Percentiles rank a stretch among this genome's conserved stretches.
phyloP scores from a whole-genome alignment of 2,113 vertebrate genomes.

The Tragelaphus scriptus region DNA sequence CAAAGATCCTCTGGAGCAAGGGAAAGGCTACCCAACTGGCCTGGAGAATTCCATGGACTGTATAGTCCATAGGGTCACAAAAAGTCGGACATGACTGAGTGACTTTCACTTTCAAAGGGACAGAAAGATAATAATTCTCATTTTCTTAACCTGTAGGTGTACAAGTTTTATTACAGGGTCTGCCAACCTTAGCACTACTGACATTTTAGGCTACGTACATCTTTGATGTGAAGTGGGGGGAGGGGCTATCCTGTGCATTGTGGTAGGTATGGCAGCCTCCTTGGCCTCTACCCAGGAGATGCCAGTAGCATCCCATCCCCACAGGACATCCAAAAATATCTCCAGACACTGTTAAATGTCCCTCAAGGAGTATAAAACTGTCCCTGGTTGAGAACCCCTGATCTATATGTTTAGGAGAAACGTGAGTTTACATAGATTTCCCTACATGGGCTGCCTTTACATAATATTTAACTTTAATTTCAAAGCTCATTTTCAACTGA shows the following conservation, averaged over 20 bases:
- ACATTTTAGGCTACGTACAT: not conserved
- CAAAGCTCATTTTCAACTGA: not conserved
- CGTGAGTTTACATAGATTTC: not conserved
- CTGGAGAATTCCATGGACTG: not conserved
- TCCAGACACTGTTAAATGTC: not conserved
- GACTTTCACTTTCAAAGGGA: not conserved
- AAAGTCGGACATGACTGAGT: not conserved
- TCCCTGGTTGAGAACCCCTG: not conserved
- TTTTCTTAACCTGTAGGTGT: not conserved
- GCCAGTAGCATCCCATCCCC: not conserved
- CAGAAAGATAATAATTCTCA: not conserved
- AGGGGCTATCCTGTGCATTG: not conserved
- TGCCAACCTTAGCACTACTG: not conserved
- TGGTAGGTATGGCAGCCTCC: not conserved
- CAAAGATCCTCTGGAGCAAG: not conserved
- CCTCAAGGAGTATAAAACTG: not conserved
- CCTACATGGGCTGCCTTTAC: not conserved
- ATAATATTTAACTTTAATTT: constrained; percentile 13
- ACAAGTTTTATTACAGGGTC: not conserved
- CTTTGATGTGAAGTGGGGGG: not conserved
- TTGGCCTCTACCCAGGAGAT: not conserved
- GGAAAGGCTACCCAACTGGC: not conserved
- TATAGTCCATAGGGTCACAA: not conserved
- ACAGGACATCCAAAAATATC: not conserved
- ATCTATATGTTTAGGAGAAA: not conserved